Percentiles rank a stretch among this genome's conserved stretches.
phyloP scores from a whole-genome alignment of 92 coral and sea anemone species.

The Meandrina meandrites region DNA sequence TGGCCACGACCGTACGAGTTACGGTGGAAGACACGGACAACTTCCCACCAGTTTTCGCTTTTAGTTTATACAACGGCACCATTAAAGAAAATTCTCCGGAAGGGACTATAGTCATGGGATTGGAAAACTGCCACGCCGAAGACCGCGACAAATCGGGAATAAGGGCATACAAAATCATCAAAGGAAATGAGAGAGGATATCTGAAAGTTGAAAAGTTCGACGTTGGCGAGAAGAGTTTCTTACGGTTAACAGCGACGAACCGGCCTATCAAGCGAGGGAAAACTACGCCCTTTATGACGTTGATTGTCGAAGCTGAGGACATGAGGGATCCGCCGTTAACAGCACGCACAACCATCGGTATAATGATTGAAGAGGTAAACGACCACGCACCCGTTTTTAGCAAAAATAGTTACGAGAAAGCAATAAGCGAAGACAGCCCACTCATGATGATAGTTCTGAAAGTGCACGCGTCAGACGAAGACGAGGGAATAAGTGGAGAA shows the following conservation, averaged over 20 bases:
- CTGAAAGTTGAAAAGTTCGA: constrained; percentile 46
- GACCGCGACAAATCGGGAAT: constrained; percentile 74
- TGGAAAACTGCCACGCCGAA: constrained; percentile 76
- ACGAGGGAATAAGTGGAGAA: constrained; percentile 63
- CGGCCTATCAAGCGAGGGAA: constrained; percentile 51
- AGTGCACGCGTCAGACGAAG: constrained; percentile 70
- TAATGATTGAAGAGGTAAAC: constrained; percentile 54
- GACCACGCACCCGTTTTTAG: constrained; percentile 62
- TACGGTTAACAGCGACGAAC: constrained; percentile 62
- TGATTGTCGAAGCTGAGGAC: constrained; percentile 70
- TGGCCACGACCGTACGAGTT: constrained; percentile 64
- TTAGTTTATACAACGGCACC: constrained; percentile 66
- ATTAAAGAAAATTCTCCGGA: constrained; percentile 62
- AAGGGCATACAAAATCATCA: constrained; percentile 60
- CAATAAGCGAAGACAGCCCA: constrained; percentile 64
- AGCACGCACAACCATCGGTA: constrained; percentile 50
- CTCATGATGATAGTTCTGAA: constrained; percentile 41
- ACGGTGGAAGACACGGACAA: constrained; percentile 66
- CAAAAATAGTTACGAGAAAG: constrained; percentile 48
- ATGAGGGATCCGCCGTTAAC: constrained; percentile 59
- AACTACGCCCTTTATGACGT: constrained; percentile 41
- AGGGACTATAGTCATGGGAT: constrained; percentile 62
- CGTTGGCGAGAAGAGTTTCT: constrained; percentile 58
- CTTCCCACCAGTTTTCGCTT: constrained; percentile 68
- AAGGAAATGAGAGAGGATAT: constrained; percentile 78